Base-by-base conservation (phyloP, 2,888 invertebrate genomes). In the Eumerus sabulonum region DNA sequence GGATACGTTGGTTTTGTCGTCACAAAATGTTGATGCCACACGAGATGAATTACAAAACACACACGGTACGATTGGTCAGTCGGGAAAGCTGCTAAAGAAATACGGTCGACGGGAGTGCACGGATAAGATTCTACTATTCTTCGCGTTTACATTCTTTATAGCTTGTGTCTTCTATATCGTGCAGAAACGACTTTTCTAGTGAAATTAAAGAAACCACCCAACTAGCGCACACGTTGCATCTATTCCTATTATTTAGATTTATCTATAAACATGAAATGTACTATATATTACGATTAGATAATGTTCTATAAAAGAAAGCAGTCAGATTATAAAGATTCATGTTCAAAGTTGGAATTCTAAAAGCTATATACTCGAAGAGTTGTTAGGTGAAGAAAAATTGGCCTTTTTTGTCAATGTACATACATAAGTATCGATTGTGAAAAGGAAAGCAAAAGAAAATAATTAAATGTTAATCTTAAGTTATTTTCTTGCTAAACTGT, bases 81-180 rank as follows among this genome's bases (percentile, higher is more conserved):
- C 98, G 0, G 94, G 96, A 82, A 97, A 97, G 88, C 90, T 99
- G 9, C 90, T 99, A 48, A 96, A 96, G 66, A 99, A 98, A 90
- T 98, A 98, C 86, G 96, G 96, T 1, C 91, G 98, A 62, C 91
- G 98, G 40, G 98, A 99, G 90, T 94, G 97, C 82, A 99, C 98
- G 0, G 98, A 99, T 87, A 98, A 98, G 91, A 92, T 98, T 68
- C 91, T 99, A 9, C 92, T 97, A 86, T 93, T 94, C 83, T 93
- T 97, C 85, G 96, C 96, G 72, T 95, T 97, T 88, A 91, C 93
- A 3, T 95, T 98, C 90, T 97, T 97, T 87, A 90, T 96, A 83
- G 95, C 95, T 12, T 97, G 97, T 83, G 97, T 97, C 50, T 90
- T 97, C 84, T 98, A 98, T 86, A 96, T 98, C 85, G 92, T 98